These are phyloP conservation scores for Hydrolagus colliei DNA, from an alignment of 2,797 vertebrate genomes.

Conservation along the genomic window DNA sequence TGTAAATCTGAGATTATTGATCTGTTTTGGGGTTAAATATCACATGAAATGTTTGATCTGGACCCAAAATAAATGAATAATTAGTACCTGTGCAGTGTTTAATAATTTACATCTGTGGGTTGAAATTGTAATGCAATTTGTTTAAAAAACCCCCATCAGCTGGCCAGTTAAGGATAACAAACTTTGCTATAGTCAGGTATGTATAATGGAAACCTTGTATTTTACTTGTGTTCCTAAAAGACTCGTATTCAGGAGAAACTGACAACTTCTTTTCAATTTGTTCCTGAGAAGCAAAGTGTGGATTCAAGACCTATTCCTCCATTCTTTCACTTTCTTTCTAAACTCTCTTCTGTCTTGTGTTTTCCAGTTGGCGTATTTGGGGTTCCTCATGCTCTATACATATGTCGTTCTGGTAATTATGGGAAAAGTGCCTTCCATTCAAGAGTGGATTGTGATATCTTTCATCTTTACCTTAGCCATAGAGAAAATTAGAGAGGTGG, in stretches of 20 bases:
- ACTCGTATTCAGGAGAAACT: too few relatives aligned
- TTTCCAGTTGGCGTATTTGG: constrained; percentile 83
- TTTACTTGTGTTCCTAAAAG: too few relatives aligned
- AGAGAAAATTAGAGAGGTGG: constrained; percentile 93
- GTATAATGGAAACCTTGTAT: too few relatives aligned
- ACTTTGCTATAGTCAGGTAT: too few relatives aligned
- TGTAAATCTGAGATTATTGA: neutral
- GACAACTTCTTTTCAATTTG: too few relatives aligned
- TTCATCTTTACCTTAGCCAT: constrained; percentile 93
- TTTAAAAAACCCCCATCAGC: too few relatives aligned
- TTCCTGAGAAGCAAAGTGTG: neutral
- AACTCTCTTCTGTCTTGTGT: neutral
- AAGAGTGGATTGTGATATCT: constrained; percentile 95
- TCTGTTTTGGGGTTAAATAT: neutral
- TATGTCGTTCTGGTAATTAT: constrained; percentile 93
- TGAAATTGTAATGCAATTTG: too few relatives aligned
- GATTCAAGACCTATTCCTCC: neutral
- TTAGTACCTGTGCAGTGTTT: too few relatives aligned
- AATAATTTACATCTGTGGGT: too few relatives aligned
- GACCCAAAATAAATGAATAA: too few relatives aligned
- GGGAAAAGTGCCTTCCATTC: constrained; percentile 69
- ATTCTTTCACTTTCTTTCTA: constrained; percentile 34
- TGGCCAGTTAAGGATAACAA: too few relatives aligned
- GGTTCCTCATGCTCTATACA: constrained; percentile 93
- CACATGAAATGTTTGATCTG: too few relatives aligned